Base-by-base conservation (phyloP, 2,888 invertebrate species). In the Drymonia ruficornis region DNA sequence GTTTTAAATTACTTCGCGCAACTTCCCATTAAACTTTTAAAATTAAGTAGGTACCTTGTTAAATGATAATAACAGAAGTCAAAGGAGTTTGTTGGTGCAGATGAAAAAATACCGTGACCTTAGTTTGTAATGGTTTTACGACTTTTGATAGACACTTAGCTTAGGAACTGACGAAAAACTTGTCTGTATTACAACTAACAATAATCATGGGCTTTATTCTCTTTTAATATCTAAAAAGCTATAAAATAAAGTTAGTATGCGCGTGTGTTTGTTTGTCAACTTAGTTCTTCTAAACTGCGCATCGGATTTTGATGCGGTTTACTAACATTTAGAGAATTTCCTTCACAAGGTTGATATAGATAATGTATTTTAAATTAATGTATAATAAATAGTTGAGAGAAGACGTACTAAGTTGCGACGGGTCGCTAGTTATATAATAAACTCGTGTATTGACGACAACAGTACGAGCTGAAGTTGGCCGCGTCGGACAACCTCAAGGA, bases 401-500 rank as follows among this genome's bases (percentile, higher is more conserved):
- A n/a, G n/a, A n/a, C n/a, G n/a, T n/a, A n/a, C n/a, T n/a, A n/a
- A n/a, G n/a, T n/a, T n/a, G n/a, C 3, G 1, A 2, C 19, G 12
- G 8, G 0, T 23, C 23, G 12, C 12, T 0, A 18, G 34, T 5
- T 34, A 43, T 52, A 59, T 23, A 58, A 55, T 63, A 62, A 59
- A 67, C 60, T 67, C 72, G 64, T 50, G 46, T 62, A 63, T 79
- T 76, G 76, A 76, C 72, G 77, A 67, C 92, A 76, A 70, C 93
- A 98, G 97, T 98, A 98, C 93, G 98, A 98, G 93, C 94, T 98
- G 86, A 96, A 98, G 85, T 94, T 98, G 91, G 98, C 98, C 58
- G 98, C 98, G 52, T 98, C 99, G 64, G 98, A 98, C 94, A 99
- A 99, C 94, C 94, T 98, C 84, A 98, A 98, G 94, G 98, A 99